Evolutionary conservation across 2,113 vertebrate genomes (phyloP).

Genomic region (Aphelocoma coerulescens): DNA sequence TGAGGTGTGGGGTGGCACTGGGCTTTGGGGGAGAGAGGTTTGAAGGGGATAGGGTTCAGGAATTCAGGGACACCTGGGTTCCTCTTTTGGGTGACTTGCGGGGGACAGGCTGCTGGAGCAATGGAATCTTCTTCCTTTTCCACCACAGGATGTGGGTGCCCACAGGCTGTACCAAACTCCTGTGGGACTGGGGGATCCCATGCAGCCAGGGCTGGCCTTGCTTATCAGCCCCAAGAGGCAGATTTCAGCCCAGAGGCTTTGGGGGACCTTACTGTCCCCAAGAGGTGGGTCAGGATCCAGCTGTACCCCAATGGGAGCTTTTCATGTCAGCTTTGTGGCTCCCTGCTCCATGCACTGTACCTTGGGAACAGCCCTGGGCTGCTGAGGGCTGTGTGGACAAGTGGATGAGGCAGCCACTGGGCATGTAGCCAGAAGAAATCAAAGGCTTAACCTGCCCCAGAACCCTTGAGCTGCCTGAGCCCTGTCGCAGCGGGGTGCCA

Average conservation of each 20-base stretch:
- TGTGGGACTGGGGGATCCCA: too few relatives aligned
- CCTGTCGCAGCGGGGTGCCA: rapidly evolving
- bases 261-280: neutral
- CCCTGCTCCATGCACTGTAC: neutral
- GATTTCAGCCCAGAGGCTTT: neutral
- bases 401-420: neutral
- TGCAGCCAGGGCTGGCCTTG: neutral
- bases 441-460: neutral
- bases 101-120: neutral
- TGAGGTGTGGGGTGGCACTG: neutral
- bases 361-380: neutral
- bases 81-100: rapidly evolving
- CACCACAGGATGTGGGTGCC: neutral
- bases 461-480: neutral
- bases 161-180: neutral
- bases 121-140: neutral
- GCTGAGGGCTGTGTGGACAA: neutral
- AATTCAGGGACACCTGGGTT: neutral
- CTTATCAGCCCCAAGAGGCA: neutral
- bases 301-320: neutral
- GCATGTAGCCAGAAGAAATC: neutral
- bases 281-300: neutral
- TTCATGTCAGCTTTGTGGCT: rapidly evolving
- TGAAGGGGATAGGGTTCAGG: neutral
- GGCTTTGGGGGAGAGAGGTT: neutral